Base-by-base conservation (phyloP, 2,113 vertebrate genomes). In the Larimichthys polyactis region DNA sequence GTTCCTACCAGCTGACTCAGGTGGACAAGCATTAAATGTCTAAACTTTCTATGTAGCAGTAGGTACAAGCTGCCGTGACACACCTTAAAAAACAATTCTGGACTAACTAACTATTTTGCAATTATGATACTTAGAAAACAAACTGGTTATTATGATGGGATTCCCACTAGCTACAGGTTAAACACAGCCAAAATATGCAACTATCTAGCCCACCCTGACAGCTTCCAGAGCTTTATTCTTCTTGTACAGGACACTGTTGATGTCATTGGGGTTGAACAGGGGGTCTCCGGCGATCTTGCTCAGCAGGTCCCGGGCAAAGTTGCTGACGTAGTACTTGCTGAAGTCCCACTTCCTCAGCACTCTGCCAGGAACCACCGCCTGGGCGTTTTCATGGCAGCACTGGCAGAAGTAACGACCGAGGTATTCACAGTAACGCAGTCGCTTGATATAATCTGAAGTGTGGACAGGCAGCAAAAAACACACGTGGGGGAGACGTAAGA, bases 331-430 rank as follows among this genome's bases (percentile, higher is more conserved):
- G 90, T 99, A 99, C 78, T 97, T 99, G 95, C 97, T 95, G 92
- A 99, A 99, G 94, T 99, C 98, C 98, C 98, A 99, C 92, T 98
- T 98, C 78, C 96, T 95, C 63, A 99, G 93, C 58, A 99, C 95
- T 29, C 97, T 96, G 81, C 97, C 96, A 5, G 98, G 98, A 81
- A 99, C 96, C 80, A 96, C 82, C 0, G 82, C 95, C 94, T 98
- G 97, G 20, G 97, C 92, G 0, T 99, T 99, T 87, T 99, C 98
- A 0, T 99, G 98, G 94, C 98, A 99, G 91, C 98, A 99, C 94
- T 99, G 98, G 88, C 98, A 99, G 95, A 99, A 99, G 89, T 97
- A 99, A 78, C 97, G 98, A 69, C 98, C 98, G 82, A 99, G 90
- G 92, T 99, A 99, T 86, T 99, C 98, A 14, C 98, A 99, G 95